Evolutionary conservation across 2,888 invertebrate species (phyloP).

Genomic region (Leucoptera coffeella): DNA sequence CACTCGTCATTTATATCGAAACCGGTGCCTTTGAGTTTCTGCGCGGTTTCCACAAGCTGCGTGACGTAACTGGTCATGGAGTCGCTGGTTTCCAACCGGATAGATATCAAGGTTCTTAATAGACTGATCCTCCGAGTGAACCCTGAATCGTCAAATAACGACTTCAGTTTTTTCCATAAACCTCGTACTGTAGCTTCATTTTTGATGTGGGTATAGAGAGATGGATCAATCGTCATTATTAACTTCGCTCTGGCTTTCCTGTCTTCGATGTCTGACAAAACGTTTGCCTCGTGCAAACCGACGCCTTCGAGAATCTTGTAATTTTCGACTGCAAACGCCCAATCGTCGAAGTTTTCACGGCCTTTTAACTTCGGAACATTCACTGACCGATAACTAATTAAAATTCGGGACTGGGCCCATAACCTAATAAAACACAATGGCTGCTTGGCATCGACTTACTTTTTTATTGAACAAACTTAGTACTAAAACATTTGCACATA

Average conservation of each 20-base stretch:
- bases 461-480: too few relatives aligned
- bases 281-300: too few relatives aligned
- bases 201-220: constrained; percentile 1
- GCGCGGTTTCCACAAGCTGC: constrained; percentile 2
- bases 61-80: constrained; percentile 3
- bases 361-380: constrained; percentile 7
- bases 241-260: constrained; percentile 1
- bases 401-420: too few relatives aligned
- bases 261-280: too few relatives aligned
- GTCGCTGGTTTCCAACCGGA: constrained; percentile 1
- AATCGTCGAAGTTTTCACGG: constrained; percentile 7
- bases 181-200: neutral
- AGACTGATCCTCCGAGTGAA: constrained; percentile 2
- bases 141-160: constrained; percentile 1
- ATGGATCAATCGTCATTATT: constrained; percentile 3
- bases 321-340: constrained; percentile 6
- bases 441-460: too few relatives aligned
- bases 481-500: too few relatives aligned
- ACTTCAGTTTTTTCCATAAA: constrained; percentile 2
- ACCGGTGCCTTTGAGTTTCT: constrained; percentile 2
- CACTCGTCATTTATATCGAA: too few relatives aligned
- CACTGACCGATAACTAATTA: too few relatives aligned
- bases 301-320: constrained; percentile 4
- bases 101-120: constrained; percentile 1
- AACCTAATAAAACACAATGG: too few relatives aligned